Conservation (phyloP, 2,113 vertebrate species). For the Oryzias melastigma region DNA sequence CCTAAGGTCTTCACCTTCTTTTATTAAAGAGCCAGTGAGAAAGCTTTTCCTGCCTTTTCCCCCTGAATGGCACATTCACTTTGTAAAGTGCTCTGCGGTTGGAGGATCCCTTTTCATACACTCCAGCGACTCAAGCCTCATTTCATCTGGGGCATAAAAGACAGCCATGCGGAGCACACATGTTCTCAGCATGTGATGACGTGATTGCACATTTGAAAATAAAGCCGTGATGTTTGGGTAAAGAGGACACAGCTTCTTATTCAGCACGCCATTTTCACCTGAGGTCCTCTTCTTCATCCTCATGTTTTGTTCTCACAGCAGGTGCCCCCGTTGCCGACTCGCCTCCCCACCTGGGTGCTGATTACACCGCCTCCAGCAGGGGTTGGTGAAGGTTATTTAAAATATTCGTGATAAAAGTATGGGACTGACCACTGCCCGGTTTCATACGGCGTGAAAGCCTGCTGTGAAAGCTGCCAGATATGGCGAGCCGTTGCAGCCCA, state of each 20-base stretch:
- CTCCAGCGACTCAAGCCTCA: slow-evolving; percentile 11
- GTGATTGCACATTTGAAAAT: slow-evolving; percentile 23
- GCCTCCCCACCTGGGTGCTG: slow-evolving; percentile 73
- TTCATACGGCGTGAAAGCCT: slow-evolving; percentile 6
- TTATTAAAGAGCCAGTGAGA: slow-evolving; percentile 72
- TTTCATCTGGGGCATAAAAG: slow-evolving; percentile 31
- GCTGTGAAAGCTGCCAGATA: slow-evolving; percentile 24
- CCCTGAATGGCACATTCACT: slow-evolving; percentile 50
- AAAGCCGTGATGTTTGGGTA: slow-evolving; percentile 12
- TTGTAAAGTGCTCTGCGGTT: slow-evolving; percentile 26
- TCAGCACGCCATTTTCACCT: slow-evolving; percentile 18
- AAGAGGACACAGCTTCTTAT: slow-evolving; percentile 9
- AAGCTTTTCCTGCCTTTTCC: slow-evolving; percentile 46
- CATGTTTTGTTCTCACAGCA: slow-evolving; percentile 35
- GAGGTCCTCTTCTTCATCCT: slow-evolving; percentile 5
- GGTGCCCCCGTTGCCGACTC: slow-evolving; percentile 28
- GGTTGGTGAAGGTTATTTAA: slow-evolving; percentile 30
- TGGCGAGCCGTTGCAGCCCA: slow-evolving; percentile 32
- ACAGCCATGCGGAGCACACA: slow-evolving; percentile 31
- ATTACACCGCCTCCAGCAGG: slow-evolving; percentile 64
- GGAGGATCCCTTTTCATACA: slow-evolving; percentile 20
- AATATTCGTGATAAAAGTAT: slow-evolving; percentile 20
- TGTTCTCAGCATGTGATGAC: slow-evolving; percentile 22
- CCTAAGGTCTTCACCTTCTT: slow-evolving; percentile 64
- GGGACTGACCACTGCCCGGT: slow-evolving; percentile 19